phyloP scores from a whole-genome alignment of 2,797 vertebrate species.

The Poeciliopsis presidionis region DNA sequence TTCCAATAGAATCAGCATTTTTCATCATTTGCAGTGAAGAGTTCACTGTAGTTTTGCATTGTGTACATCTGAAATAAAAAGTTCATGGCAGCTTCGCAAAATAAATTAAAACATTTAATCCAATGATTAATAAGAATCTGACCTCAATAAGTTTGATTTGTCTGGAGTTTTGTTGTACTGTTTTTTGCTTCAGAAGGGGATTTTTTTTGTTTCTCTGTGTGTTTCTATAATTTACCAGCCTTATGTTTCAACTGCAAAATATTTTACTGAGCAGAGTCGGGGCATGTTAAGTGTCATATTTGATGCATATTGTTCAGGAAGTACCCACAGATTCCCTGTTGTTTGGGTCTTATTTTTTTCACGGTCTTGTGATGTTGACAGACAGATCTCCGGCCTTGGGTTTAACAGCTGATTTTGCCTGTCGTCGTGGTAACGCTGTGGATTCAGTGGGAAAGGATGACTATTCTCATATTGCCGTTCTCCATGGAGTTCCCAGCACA shows the following conservation, averaged over 20 bases:
- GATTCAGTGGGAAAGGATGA: background rate
- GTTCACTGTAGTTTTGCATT: background rate
- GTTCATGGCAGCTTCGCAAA: background rate
- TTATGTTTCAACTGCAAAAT: background rate
- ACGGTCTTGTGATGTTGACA: background rate
- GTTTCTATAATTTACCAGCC: background rate
- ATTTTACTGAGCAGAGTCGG: background rate
- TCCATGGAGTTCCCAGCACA: background rate
- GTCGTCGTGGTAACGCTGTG: background rate
- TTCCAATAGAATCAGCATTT: too few species aligned
- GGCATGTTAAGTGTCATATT: background rate
- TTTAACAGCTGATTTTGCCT: background rate
- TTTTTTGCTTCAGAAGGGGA: background rate
- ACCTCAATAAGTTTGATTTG: background rate
- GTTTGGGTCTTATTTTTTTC: background rate
- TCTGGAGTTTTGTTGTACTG: background rate
- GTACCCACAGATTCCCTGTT: background rate
- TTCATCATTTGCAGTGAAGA: too few species aligned
- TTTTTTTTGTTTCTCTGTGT: background rate
- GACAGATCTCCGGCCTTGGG: background rate
- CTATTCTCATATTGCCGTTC: background rate
- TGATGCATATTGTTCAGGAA: background rate
- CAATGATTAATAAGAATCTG: background rate
- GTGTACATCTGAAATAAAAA: background rate
- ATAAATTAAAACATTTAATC: background rate